Evolutionary conservation across 2,888 invertebrate genomes (phyloP).

Genomic region (Disparrhopalites patrizii): DNA sequence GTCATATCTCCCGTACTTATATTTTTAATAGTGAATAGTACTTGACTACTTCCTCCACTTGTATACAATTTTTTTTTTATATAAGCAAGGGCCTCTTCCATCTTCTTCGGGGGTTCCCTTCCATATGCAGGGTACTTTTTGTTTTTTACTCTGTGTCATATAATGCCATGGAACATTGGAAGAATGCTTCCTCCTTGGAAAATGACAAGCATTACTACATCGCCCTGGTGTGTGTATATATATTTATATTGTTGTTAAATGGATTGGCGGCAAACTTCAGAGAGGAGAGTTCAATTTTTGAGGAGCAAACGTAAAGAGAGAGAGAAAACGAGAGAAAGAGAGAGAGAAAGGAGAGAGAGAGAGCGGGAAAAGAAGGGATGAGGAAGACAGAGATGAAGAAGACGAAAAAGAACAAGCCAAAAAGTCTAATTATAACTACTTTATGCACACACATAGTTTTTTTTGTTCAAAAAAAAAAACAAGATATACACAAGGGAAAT

Average conservation of each 20-base stretch:
- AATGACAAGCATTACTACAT: constrained; percentile 31
- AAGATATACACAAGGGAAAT: constrained; percentile 1
- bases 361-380: constrained; percentile 1
- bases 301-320: constrained; percentile 10
- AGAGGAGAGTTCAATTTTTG: constrained; percentile 25
- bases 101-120: neutral
- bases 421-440: constrained; percentile 33
- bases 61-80: neutral
- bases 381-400: constrained; percentile 7
- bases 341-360: neutral
- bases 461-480: neutral
- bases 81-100: no score
- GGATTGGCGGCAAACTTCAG: constrained; percentile 46
- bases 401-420: constrained; percentile 24
- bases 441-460: constrained; percentile 14
- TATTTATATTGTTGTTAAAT: constrained; percentile 38
- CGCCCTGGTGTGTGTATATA: constrained; percentile 15
- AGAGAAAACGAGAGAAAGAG: neutral
- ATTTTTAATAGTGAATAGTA: no score
- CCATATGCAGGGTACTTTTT: neutral
- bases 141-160: no score
- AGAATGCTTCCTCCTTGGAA: constrained; percentile 19
- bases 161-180: no score
- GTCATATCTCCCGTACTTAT: neutral
- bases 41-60: neutral